A percentile compares a stretch with the other conserved stretches of the same genome.
Conservation (phyloP, 2,797 vertebrate genomes). For the Neopelma chrysocephalum region DNA sequence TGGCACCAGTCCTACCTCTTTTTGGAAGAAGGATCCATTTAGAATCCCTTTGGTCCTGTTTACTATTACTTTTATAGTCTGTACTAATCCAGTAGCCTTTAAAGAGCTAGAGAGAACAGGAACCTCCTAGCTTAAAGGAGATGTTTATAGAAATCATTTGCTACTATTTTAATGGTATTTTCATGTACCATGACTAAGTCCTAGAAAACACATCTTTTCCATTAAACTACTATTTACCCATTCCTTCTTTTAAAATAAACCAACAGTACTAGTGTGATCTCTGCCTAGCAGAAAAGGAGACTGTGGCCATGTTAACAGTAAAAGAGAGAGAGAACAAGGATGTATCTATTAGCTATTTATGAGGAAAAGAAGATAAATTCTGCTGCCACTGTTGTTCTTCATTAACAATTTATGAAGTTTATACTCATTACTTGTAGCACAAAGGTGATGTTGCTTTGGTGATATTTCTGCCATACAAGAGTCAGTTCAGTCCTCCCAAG, state of each 20-base stretch:
- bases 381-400: not conserved
- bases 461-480: not conserved
- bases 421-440: conserved; percentile 2
- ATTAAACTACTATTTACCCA: not conserved
- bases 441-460: not conserved
- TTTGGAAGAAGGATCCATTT: not conserved
- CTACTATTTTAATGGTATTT: not conserved
- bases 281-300: not conserved
- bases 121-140: not conserved
- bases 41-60: not conserved
- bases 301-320: not conserved
- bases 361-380: conserved; percentile 38
- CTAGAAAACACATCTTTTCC: not conserved
- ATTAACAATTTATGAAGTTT: conserved; percentile 49
- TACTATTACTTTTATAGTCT: not conserved
- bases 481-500: not conserved
- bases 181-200: not conserved
- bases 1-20: not conserved
- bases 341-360: conserved; percentile 55
- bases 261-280: not conserved
- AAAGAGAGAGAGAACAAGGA: not conserved
- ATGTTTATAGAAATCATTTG: not conserved
- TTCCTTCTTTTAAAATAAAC: not conserved
- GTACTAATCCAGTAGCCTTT: not conserved
- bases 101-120: not conserved